A percentile compares a stretch with the other conserved stretches of the same genome.
Conservation (phyloP, 1,140 invertebrate genomes). For the Drosophila auraria region DNA sequence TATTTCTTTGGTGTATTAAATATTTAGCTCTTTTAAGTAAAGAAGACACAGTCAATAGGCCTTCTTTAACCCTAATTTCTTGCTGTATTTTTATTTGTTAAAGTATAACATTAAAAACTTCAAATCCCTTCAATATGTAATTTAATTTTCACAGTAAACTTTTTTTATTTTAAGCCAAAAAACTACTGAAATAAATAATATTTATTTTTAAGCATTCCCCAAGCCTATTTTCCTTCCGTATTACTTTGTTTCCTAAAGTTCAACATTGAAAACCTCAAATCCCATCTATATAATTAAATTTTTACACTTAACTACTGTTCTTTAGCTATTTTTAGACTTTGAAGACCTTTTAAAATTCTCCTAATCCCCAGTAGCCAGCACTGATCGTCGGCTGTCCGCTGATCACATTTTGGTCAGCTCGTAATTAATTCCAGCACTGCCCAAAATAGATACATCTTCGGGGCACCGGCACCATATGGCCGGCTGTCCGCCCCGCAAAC, state of each 20-base stretch:
- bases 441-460: slow-evolving; percentile 80
- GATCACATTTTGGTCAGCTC: slow-evolving; percentile 79
- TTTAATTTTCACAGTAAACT: too few relatives aligned
- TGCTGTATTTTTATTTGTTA: too few relatives aligned
- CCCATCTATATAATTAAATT: too few relatives aligned
- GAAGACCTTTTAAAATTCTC: too few relatives aligned
- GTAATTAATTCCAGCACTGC: slow-evolving; percentile 77
- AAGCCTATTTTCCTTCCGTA: too few relatives aligned
- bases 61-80: too few relatives aligned
- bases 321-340: background rate
- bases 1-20: background rate
- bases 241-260: background rate
- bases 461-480: slow-evolving; percentile 59
- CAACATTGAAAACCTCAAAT: background rate
- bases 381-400: slow-evolving; percentile 43
- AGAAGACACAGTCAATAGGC: too few relatives aligned
- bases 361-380: background rate
- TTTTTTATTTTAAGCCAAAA: too few relatives aligned
- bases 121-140: background rate
- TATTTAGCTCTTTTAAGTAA: background rate
- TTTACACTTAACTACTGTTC: accelerated
- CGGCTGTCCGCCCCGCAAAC: slow-evolving; percentile 53
- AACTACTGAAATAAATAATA: too few relatives aligned
- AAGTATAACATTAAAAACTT: background rate
- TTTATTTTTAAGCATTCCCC: too few relatives aligned